phyloP scores from a whole-genome alignment of 2,888 invertebrate genomes.

The Ophion obscuratus region DNA sequence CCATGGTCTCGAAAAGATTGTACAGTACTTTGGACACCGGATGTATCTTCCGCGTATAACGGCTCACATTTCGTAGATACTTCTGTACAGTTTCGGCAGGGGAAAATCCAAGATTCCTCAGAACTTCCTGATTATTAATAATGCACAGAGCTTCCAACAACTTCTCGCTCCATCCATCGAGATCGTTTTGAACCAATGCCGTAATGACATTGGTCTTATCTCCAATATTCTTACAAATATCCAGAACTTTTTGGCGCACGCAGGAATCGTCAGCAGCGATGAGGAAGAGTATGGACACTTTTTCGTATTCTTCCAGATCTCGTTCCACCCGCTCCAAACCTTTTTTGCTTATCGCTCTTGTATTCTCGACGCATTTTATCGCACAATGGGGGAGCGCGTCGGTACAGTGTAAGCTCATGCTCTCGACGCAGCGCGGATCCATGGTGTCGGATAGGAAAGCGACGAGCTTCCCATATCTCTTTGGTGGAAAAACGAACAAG shows the following conservation, averaged over 20 bases:
- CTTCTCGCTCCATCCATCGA: constrained; percentile 83
- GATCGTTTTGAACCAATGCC: constrained; percentile 76
- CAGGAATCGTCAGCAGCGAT: constrained; percentile 74
- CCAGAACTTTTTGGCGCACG: constrained; percentile 71
- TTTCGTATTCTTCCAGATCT: constrained; percentile 84
- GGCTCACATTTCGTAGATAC: constrained; percentile 43
- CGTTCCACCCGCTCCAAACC: constrained; percentile 79
- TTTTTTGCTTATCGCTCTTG: background rate
- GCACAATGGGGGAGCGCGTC: constrained; percentile 16
- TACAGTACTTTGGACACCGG: constrained; percentile 72
- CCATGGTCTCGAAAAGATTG: constrained; percentile 72
- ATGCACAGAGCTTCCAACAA: constrained; percentile 86
- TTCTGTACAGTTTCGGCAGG: constrained; percentile 29
- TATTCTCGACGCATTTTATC: background rate
- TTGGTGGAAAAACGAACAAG: background rate
- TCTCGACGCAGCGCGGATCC: background rate
- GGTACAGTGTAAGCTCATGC: constrained; percentile 14
- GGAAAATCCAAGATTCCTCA: constrained; percentile 82
- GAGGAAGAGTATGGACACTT: constrained; percentile 82
- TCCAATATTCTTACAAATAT: constrained; percentile 64
- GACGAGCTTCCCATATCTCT: background rate
- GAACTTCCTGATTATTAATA: constrained; percentile 83
- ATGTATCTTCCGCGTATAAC: constrained; percentile 64
- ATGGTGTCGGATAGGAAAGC: background rate
- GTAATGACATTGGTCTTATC: constrained; percentile 71